These are phyloP conservation scores for Pasiphila rectangulata DNA, from an alignment of 2,888 invertebrate genomes.

Conservation along the genomic window DNA sequence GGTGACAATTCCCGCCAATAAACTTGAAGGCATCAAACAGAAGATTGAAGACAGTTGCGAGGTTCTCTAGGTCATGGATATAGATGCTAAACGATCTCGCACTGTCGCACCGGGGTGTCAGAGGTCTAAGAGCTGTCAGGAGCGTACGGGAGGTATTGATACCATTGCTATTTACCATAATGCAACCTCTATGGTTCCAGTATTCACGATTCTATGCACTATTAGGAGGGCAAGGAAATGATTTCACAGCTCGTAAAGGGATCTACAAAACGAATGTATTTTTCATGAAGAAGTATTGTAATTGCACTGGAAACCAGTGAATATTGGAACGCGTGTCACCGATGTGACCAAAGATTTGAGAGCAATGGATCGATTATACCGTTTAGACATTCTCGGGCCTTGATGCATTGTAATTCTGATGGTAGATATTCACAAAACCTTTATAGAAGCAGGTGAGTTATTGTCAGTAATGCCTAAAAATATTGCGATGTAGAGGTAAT, in stretches of 20 bases:
- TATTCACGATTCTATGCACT: slow-evolving; percentile 50
- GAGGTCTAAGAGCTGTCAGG: slow-evolving; percentile 76
- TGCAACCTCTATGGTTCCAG: slow-evolving; percentile 47
- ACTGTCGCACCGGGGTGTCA: slow-evolving; percentile 76
- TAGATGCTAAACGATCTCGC: slow-evolving; percentile 58
- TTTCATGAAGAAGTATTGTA: background rate
- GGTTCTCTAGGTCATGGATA: slow-evolving; percentile 42
- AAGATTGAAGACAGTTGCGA: slow-evolving; percentile 74
- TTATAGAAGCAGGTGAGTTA: background rate
- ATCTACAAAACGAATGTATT: no score
- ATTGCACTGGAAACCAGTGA: slow-evolving; percentile 47
- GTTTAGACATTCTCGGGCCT: slow-evolving; percentile 60
- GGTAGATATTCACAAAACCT: slow-evolving; percentile 38
- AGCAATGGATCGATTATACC: slow-evolving; percentile 67
- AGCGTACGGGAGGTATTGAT: slow-evolving; percentile 69
- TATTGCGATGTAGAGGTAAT: background rate
- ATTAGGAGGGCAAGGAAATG: background rate
- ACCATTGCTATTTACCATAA: slow-evolving; percentile 31
- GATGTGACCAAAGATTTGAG: slow-evolving; percentile 34
- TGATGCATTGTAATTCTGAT: slow-evolving; percentile 49
- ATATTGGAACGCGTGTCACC: slow-evolving; percentile 66
- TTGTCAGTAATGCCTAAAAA: no score
- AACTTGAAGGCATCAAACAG: slow-evolving; percentile 70
- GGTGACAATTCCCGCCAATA: slow-evolving; percentile 67
- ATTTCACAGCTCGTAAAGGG: no score